phyloP scores from a whole-genome alignment of 92 coral and sea anemone genomes.

The Palythoa heliodiscus region DNA sequence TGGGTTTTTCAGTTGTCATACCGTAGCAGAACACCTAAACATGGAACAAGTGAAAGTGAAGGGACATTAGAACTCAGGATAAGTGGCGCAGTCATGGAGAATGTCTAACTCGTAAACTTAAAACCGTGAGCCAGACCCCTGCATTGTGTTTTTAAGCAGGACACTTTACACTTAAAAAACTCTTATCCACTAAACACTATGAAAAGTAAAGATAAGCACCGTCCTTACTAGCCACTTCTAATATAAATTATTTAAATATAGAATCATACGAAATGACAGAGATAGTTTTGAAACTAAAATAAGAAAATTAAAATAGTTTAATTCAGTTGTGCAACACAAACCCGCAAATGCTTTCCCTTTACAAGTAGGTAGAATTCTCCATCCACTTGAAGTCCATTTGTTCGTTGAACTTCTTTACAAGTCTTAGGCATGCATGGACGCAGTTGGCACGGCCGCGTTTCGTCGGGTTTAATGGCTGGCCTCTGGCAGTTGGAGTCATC shows the following conservation, averaged over 20 bases:
- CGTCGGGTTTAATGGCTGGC: constrained; percentile 85
- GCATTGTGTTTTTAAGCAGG: no score
- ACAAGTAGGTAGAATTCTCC: constrained; percentile 77
- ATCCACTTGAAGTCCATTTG: constrained; percentile 79
- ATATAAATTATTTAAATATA: no score
- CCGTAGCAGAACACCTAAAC: constrained; percentile 91
- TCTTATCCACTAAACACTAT: no score
- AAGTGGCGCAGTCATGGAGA: no score
- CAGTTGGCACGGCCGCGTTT: constrained; percentile 71
- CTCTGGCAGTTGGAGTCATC: constrained; percentile 64
- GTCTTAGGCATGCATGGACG: constrained; percentile 79
- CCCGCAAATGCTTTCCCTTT: constrained; percentile 79
- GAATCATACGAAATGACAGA: no score
- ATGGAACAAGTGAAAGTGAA: background rate
- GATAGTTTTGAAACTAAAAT: background rate
- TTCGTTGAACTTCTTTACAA: constrained; percentile 85
- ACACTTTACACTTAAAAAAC: no score
- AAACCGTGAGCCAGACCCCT: no score
- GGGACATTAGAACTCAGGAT: background rate
- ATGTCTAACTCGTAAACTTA: no score
- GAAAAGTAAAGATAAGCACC: no score
- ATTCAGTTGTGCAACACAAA: constrained; percentile 1
- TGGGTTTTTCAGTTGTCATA: constrained; percentile 86
- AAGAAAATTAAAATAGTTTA: background rate
- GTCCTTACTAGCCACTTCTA: no score